Evolutionary conservation across 2,888 invertebrate species (phyloP).

Genomic region (Ormyrus labotus): DNA sequence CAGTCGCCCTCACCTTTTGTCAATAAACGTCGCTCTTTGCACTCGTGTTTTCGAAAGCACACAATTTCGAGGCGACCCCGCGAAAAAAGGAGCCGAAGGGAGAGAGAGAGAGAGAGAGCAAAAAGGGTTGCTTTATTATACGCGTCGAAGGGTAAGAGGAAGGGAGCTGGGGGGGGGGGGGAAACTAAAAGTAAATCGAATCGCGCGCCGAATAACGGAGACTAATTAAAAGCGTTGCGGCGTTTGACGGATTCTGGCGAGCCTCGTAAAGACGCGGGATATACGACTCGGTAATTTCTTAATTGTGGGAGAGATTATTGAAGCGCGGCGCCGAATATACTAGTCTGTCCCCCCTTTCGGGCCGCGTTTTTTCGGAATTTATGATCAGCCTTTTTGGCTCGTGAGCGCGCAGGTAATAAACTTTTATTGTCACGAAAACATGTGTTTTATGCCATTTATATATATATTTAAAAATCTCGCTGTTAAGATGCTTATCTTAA

Average conservation of each 20-base stretch:
- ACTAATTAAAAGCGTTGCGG: too few species aligned
- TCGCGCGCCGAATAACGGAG: slow-evolving; percentile 14
- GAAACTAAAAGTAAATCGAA: slow-evolving; percentile 63
- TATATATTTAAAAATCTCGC: slow-evolving; percentile 7
- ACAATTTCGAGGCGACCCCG: slow-evolving; percentile 59
- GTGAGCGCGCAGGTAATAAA: slow-evolving; percentile 35
- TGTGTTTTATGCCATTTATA: slow-evolving; percentile 48
- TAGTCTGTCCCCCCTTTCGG: neutral
- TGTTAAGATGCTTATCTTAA: slow-evolving; percentile 35
- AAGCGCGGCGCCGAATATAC: slow-evolving; percentile 1
- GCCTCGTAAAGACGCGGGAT: slow-evolving; percentile 71
- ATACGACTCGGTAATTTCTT: slow-evolving; percentile 69
- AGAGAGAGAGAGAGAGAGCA: slow-evolving; percentile 33
- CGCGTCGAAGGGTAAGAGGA: neutral
- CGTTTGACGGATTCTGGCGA: slow-evolving; percentile 50
- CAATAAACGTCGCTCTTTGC: neutral
- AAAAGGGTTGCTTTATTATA: slow-evolving; percentile 59
- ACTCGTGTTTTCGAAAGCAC: slow-evolving; percentile 65
- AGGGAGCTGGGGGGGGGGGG: neutral
- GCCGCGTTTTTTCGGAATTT: too few species aligned
- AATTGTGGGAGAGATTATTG: slow-evolving; percentile 25
- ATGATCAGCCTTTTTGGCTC: too few species aligned
- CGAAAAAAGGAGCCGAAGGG: neutral
- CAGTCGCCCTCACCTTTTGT: slow-evolving; percentile 31
- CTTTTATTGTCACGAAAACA: slow-evolving; percentile 53